Base-by-base conservation (phyloP, 64 coral and sea anemone genomes). In the Exaiptasia diaphana region DNA sequence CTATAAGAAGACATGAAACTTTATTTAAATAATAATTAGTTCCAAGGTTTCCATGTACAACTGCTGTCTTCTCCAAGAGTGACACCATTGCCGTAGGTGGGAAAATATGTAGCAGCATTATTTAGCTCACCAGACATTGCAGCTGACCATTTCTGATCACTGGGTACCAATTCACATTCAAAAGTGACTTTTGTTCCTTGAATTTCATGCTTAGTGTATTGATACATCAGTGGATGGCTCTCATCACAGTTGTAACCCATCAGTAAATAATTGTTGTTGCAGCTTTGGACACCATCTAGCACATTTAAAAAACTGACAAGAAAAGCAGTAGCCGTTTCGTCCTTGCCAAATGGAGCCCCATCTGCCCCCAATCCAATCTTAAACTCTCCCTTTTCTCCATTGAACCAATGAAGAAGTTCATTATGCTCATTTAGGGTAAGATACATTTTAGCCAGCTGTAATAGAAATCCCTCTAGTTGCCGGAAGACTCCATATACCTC, bases 281-380 rank as follows among this genome's bases (percentile, higher is more conserved):
- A 87, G 73, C 84, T 87, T 31, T 59, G 29, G 32, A 87, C 59
- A 24, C 73, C 49, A 25, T 87, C 73, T 24, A 67, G 38, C 3
- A 78, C 60, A 78, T 87, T 87, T 11, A 87, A 10, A 40, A 87
- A 67, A 29, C 56, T 77, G 5, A 87, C 84, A 36, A 78, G 46
- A 58, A 49, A 78, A 23, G 72, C 71, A 26, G 83, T 86, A 20
- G 84, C 84, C 41, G 40, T 46, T 32, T 87, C 73, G 32, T 78
- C 58, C 61, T 77, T 76, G 17, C 84, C 84, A 87, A 87, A 78
- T 35, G 73, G 84, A 28, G 84, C 84, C 15, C 72, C 84, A 64
- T 87, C 84, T 26, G 84, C 73, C 53, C 85, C 74, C 39, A 87
- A 6, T 35, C 60, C 27, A 4, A 87, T 49, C 13, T 20, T 29